phyloP scores from a whole-genome alignment of 2,888 invertebrate species.

The Galerucella nymphaeae region DNA sequence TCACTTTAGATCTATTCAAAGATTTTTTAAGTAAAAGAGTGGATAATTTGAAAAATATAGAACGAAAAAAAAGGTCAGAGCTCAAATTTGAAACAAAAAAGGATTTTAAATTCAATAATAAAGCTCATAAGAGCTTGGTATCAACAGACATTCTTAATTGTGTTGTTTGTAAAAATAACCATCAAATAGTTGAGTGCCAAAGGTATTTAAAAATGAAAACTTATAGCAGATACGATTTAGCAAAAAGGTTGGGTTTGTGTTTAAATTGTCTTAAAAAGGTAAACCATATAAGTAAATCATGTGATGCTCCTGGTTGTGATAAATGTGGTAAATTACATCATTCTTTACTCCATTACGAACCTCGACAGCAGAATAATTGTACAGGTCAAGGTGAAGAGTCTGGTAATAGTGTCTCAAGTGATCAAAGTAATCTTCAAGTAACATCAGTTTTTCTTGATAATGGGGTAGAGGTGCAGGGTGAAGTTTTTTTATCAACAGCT shows the following conservation, averaged over 20 bases:
- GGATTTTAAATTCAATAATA: too few species aligned
- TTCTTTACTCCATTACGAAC: not conserved
- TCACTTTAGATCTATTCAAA: constrained; percentile 11
- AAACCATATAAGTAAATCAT: constrained; percentile 17
- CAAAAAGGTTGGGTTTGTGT: constrained; percentile 14
- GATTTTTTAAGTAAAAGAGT: constrained; percentile 13
- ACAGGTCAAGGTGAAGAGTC: not conserved
- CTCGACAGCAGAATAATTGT: not conserved
- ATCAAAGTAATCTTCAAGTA: not conserved
- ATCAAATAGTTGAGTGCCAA: not conserved
- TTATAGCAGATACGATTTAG: constrained; percentile 2
- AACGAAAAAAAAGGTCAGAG: constrained; percentile 3
- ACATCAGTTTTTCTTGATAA: not conserved
- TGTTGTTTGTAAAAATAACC: constrained; percentile 2
- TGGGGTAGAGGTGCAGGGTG: not conserved
- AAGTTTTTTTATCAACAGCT: constrained; percentile 18
- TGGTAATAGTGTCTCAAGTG: not conserved
- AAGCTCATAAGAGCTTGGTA: not conserved
- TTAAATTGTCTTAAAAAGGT: constrained; percentile 11
- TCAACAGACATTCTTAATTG: constrained; percentile 1
- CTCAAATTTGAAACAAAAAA: not conserved
- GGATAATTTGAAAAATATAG: constrained; percentile 9
- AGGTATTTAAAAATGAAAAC: constrained; percentile 12
- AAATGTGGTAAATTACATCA: constrained; percentile 8
- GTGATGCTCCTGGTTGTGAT: constrained; percentile 5